Percentiles rank a stretch among this genome's conserved stretches.
These are phyloP conservation scores for Canis aureus DNA, from an alignment of 2,113 vertebrate genomes.

Conservation along the genomic window DNA sequence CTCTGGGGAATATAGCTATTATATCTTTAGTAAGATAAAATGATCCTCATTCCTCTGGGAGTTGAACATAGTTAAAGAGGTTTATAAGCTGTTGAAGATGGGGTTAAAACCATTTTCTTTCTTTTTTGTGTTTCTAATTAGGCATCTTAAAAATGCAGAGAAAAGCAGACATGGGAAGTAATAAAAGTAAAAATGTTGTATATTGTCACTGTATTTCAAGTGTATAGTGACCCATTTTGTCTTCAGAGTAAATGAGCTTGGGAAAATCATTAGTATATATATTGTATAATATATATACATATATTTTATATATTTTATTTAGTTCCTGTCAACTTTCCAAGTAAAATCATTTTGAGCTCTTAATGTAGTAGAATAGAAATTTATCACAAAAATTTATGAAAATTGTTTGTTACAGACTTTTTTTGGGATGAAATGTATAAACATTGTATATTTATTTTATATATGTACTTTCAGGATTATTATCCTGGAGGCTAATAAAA, in stretches of 20 bases:
- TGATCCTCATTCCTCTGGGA: slow-evolving; percentile 55
- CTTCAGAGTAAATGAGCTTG: slow-evolving; percentile 47
- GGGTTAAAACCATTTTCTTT: slow-evolving; percentile 35
- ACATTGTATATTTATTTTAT: not conserved
- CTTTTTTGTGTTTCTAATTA: slow-evolving; percentile 72
- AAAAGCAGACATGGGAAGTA: slow-evolving; percentile 42
- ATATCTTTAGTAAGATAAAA: slow-evolving; percentile 66
- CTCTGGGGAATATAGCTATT: slow-evolving; percentile 65
- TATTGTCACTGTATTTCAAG: slow-evolving; percentile 48
- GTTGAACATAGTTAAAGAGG: slow-evolving; percentile 25
- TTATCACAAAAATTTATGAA: slow-evolving; percentile 6
- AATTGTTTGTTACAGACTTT: not conserved
- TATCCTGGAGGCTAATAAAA: not conserved
- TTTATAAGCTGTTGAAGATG: slow-evolving; percentile 51
- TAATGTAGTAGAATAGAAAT: not conserved
- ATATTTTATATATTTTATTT: not conserved
- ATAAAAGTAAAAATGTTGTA: slow-evolving; percentile 50
- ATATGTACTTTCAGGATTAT: not conserved
- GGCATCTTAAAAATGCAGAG: slow-evolving; percentile 54
- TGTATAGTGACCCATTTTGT: slow-evolving; percentile 61
- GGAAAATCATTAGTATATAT: not conserved
- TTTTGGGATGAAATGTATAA: not conserved
- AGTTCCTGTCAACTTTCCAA: not conserved
- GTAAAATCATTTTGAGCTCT: not conserved
- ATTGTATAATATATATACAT: not conserved